Base-by-base conservation (phyloP, 2,888 invertebrate species). In the Mimumesa dahlbomi region DNA sequence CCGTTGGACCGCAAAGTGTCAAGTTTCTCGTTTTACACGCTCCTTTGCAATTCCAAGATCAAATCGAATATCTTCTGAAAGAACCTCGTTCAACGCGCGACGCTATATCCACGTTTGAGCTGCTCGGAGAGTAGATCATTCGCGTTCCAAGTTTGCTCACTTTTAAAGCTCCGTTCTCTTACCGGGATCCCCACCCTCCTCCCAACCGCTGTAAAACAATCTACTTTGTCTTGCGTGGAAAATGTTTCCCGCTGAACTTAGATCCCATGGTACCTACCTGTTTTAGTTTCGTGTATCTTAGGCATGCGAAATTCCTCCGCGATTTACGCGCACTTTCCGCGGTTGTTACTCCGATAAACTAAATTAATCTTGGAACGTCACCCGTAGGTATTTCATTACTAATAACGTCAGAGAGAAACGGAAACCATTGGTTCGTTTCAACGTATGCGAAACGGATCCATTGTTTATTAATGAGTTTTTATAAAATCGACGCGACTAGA, bases 271-370 rank as follows among this genome's bases (percentile, higher is more conserved):
- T 16, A 19, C 25, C 22, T 16, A 19, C 25, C 22, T 34, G 50
- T 58, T 63, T 54, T 40, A 38, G 69, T 50, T 45, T 40, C 53
- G 34, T 11, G 36, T 16, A 46, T 64, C 38, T 59, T 61, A 54
- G 61, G 52, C 54, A 61, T 5, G n/a, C 21, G n/a, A n/a, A n/a
- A n/a, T n/a, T n/a, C n/a, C n/a, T n/a, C 11, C 31, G 13, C 38
- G 49, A 56, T 49, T 69, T 68, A 22, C 59, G 18, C 36, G 46
- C 57, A 14, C 40, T 56, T 45, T 49, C 25, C 45, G n/a, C n/a
- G n/a, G n/a, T n/a, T n/a, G n/a, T n/a, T n/a, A n/a, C n/a, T n/a
- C n/a, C n/a, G n/a, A n/a, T n/a, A n/a, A n/a, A n/a, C n/a, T n/a
- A n/a, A n/a, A n/a, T n/a, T n/a, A n/a, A n/a, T n/a, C n/a, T n/a